Evolutionary conservation across 23 tunicate species (phyloP).

Genomic region (Botrylloides violaceus): DNA sequence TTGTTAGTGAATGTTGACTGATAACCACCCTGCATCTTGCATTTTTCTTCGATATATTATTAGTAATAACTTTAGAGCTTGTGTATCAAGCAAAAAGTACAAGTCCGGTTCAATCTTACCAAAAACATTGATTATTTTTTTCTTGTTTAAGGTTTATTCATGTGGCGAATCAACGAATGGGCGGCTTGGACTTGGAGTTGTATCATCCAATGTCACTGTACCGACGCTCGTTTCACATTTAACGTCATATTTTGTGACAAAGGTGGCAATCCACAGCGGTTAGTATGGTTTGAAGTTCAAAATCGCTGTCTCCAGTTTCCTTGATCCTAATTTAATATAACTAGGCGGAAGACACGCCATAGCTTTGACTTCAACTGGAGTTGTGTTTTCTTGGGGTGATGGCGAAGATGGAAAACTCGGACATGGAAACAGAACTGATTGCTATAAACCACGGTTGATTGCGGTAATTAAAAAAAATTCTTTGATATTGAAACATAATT

Average conservation of each 20-base stretch:
- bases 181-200: constrained; percentile 54
- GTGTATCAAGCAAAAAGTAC: too few relatives aligned
- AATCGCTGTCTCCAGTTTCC: neutral
- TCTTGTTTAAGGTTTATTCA: constrained; percentile 38
- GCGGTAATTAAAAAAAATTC: constrained; percentile 27
- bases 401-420: constrained; percentile 88
- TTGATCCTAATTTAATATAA: neutral
- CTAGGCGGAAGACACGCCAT: constrained; percentile 78
- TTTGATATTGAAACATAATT: neutral
- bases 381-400: constrained; percentile 88
- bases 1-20: too few relatives aligned
- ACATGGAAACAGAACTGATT: constrained; percentile 61
- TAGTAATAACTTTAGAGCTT: too few relatives aligned
- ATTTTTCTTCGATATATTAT: too few relatives aligned
- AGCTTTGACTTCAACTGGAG: constrained; percentile 71
- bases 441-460: constrained; percentile 45
- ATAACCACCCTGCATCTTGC: too few relatives aligned
- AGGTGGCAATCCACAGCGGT: constrained; percentile 78
- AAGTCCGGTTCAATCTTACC: too few relatives aligned
- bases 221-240: constrained; percentile 23
- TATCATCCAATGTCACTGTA: constrained; percentile 7
- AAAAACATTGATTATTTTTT: too few relatives aligned
- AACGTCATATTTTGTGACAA: constrained; percentile 27
- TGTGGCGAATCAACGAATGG: constrained; percentile 79
- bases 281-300: neutral